Conservation (phyloP, 2,888 invertebrate species). For the Anthrax anthrax region DNA sequence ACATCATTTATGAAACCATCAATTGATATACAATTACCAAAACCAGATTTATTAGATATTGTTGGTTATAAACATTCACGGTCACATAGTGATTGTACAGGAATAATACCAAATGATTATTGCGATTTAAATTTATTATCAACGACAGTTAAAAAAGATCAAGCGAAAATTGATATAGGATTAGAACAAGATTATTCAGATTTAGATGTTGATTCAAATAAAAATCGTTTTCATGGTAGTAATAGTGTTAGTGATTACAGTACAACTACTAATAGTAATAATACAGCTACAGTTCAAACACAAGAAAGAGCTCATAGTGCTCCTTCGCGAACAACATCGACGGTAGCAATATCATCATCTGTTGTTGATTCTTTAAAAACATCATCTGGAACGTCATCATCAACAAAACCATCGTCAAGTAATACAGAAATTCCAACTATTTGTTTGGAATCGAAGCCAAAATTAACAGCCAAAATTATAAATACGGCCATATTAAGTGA, state of each 20-base stretch:
- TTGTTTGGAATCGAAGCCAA: conserved; percentile 4
- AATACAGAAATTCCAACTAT: not conserved
- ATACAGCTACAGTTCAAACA: not conserved
- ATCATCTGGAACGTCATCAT: not conserved
- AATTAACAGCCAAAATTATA: conserved; percentile 15
- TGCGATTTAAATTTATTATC: conserved; percentile 7
- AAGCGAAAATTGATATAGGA: not conserved
- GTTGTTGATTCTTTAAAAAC: not conserved
- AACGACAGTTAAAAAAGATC: not conserved
- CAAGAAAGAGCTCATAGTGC: conserved; percentile 8
- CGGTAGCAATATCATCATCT: not conserved
- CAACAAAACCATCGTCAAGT: not conserved
- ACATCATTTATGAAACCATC: not conserved
- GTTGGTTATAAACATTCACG: conserved; percentile 14
- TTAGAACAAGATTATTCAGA: not conserved
- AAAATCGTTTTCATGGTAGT: not conserved
- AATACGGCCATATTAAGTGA: conserved; percentile 44
- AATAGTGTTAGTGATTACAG: not conserved
- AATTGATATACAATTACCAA: conserved; percentile 2
- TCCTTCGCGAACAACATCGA: not conserved
- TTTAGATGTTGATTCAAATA: not conserved
- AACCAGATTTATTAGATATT: conserved; percentile 10
- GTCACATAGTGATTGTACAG: conserved; percentile 17
- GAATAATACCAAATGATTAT: conserved; percentile 9
- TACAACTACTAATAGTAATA: not conserved